Percentiles rank a stretch among this genome's conserved stretches.
These are phyloP conservation scores for Rhyzopertha dominica DNA, from an alignment of 1,140 invertebrate genomes.

Conservation along the genomic window DNA sequence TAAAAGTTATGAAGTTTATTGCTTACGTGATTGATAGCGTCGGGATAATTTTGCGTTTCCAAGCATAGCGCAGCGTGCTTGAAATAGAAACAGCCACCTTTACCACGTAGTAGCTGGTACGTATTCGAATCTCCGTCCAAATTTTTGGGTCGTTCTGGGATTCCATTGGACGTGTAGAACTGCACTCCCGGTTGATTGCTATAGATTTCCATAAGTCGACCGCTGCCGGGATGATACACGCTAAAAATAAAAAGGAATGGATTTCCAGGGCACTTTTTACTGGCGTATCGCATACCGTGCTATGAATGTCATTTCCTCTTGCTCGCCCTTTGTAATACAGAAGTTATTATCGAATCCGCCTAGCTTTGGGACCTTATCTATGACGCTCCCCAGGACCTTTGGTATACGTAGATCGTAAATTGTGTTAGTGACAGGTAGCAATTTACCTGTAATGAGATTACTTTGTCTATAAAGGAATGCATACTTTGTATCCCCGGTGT, in stretches of 20 bases:
- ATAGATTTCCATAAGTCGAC: conserved; percentile 69
- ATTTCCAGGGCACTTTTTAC: too few species aligned
- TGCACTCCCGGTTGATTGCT: conserved; percentile 87
- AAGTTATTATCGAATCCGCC: conserved; percentile 77
- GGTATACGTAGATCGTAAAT: conserved; percentile 61
- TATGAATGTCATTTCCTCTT: conserved; percentile 41
- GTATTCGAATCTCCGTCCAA: conserved; percentile 23
- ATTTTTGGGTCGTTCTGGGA: conserved; percentile 53
- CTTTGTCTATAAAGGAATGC: too few species aligned
- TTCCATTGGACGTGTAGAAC: conserved; percentile 79
- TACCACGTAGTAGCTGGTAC: conserved; percentile 50
- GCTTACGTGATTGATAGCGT: conserved; percentile 75
- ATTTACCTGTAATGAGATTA: conserved; percentile 28
- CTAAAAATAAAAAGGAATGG: conserved; percentile 46
- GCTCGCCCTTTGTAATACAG: conserved; percentile 38
- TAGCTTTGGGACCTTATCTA: conserved; percentile 44
- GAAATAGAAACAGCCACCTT: conserved; percentile 62
- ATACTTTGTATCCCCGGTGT: not conserved
- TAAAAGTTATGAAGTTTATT: too few species aligned
- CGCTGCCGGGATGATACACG: conserved; percentile 62
- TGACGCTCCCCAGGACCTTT: conserved; percentile 49
- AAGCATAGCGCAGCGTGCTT: conserved; percentile 81
- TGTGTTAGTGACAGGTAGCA: conserved; percentile 30
- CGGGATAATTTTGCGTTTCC: conserved; percentile 90
- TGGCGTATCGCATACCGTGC: conserved; percentile 41